Evolutionary conservation across 2,113 vertebrate species (phyloP).

Genomic region (Tragelaphus imberbis): DNA sequence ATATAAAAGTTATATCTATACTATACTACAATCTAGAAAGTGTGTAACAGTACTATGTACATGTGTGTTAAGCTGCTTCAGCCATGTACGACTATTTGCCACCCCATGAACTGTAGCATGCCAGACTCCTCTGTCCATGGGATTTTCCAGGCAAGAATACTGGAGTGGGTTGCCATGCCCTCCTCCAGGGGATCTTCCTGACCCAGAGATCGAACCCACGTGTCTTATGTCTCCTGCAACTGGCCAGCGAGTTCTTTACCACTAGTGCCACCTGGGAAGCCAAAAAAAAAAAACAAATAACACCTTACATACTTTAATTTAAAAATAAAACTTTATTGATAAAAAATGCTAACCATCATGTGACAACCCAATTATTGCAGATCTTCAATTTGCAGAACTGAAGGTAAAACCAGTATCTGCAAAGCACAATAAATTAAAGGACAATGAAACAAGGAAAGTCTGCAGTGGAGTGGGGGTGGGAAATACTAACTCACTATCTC

Average conservation of each 20-base stretch:
- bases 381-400: not conserved
- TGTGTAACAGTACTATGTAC: not conserved
- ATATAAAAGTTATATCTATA: not conserved
- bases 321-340: not conserved
- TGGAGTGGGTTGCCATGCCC: not conserved
- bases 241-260: not conserved
- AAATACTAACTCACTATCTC: not conserved
- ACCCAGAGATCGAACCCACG: not conserved
- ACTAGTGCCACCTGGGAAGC: not conserved
- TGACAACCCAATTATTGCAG: not conserved
- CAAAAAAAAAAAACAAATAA: not conserved
- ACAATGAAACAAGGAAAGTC: not conserved
- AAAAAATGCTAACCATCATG: not conserved
- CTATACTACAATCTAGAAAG: not conserved
- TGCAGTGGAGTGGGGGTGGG: fast-evolving
- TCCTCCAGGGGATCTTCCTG: not conserved
- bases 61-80: not conserved
- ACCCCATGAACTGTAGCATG: not conserved
- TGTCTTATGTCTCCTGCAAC: fast-evolving
- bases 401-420: not conserved
- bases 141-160: not conserved
- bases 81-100: not conserved
- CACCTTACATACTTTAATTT: not conserved
- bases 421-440: not conserved
- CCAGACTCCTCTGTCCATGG: not conserved